Base-by-base conservation (phyloP, 2,888 invertebrate species). In the Tortrix viridana region DNA sequence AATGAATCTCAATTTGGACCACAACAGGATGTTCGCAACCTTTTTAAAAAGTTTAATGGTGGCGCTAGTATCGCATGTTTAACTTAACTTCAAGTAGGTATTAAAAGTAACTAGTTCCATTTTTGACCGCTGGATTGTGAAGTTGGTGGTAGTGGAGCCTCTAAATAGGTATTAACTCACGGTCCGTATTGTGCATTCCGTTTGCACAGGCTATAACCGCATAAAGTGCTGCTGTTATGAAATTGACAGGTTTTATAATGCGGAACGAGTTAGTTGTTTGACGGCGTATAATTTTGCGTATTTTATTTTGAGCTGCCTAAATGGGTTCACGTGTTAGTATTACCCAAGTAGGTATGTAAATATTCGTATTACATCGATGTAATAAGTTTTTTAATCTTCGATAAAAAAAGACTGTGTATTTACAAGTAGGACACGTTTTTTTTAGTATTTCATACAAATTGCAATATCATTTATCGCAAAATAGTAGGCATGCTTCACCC, bases 1-100 rank as follows among this genome's bases (percentile, higher is more conserved):
- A 55, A 55, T 55, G 54, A 55, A 55, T 44, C 54, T 26, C 54
- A 44, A 26, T 55, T 55, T 26, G 54, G 54, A 55, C 54, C 54
- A 44, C 44, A 44, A 55, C 48, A 54, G 44, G 38, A 53, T 5
- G 1, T 19, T 7, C 14, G n/a, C n/a, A 41, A 16, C 14, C 22
- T 22, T 38, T 3, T 41, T 41, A 2, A 4, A 16, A 9, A n/a
- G 2, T n/a, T 16, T 18, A 2, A 53, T n/a, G 9, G 41, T 41
- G 22, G 22, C 53, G 53, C 53, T 53, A 19, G 14, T 3, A 9
- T 41, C 53, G 53, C 41, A 12, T 3, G 3, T 16, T 22, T 14
- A n/a, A n/a, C 16, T 22, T 14, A n/a, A n/a, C 16, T 0, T 0
- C 1, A 38, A 7, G 38, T 38, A 16, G 5, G 38, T 41, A 41